Evolutionary conservation across 2,888 invertebrate genomes (phyloP).

Genomic region (Tetragonisca angustula): DNA sequence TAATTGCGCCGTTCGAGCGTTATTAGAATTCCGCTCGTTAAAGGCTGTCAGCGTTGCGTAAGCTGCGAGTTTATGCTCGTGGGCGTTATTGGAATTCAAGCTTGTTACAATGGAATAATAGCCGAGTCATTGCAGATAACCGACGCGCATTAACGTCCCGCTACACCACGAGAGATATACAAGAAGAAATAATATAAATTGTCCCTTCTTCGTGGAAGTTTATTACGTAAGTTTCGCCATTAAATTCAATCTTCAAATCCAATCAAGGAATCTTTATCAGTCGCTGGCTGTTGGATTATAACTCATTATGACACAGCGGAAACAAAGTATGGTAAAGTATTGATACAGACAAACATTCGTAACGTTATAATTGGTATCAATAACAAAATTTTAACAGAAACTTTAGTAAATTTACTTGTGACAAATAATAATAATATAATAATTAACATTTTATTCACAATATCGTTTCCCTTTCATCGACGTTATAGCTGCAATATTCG

Average conservation of each 20-base stretch:
- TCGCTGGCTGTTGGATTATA: too few relatives aligned
- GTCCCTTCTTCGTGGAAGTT: not conserved
- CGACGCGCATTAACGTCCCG: not conserved
- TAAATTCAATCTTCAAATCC: not conserved
- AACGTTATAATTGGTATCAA: too few relatives aligned
- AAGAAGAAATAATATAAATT: too few relatives aligned
- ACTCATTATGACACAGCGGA: too few relatives aligned
- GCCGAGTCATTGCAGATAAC: not conserved
- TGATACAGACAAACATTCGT: too few relatives aligned
- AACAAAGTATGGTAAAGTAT: too few relatives aligned
- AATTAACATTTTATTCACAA: too few relatives aligned
- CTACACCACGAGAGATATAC: not conserved
- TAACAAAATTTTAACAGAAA: too few relatives aligned
- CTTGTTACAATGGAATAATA: slow-evolving; percentile 14
- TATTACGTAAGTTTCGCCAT: not conserved
- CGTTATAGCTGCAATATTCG: too few relatives aligned
- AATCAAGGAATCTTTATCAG: not conserved
- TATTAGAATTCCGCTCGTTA: slow-evolving; percentile 16
- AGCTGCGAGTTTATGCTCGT: slow-evolving; percentile 1
- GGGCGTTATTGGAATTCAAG: slow-evolving; percentile 5
- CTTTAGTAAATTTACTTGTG: too few relatives aligned
- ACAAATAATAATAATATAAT: too few relatives aligned
- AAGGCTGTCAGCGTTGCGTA: slow-evolving; percentile 15
- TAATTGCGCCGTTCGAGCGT: slow-evolving; percentile 8
- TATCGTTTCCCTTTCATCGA: too few relatives aligned